These are phyloP conservation scores for Andrena bucephala DNA, from an alignment of 2,888 invertebrate genomes.

Conservation along the genomic window DNA sequence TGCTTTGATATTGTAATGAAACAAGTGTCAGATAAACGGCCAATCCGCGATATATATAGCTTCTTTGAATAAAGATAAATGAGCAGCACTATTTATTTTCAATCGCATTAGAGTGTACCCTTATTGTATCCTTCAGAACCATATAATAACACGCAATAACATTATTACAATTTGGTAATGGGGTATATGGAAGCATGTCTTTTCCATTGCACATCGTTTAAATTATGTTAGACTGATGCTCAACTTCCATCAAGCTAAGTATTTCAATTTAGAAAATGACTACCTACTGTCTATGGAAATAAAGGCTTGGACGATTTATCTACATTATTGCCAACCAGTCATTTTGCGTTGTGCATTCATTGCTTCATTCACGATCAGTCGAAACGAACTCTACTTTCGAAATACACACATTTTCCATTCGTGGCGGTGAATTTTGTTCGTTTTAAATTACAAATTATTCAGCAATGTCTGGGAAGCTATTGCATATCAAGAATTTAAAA, in stretches of 20 bases:
- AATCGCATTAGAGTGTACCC: constrained; percentile 1
- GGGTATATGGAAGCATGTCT: not conserved
- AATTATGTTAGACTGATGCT: not conserved
- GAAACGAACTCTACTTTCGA: not conserved
- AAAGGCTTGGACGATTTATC: not conserved
- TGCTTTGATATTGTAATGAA: not conserved
- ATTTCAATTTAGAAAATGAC: not conserved
- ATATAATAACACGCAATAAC: not conserved
- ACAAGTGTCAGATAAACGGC: not conserved
- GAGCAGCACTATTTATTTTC: too few relatives aligned
- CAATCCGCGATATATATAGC: too few relatives aligned
- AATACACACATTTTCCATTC: not conserved
- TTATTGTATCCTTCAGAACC: not conserved
- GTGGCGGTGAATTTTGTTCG: not conserved
- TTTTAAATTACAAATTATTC: not conserved
- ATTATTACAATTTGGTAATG: not conserved
- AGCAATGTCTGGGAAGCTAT: not conserved
- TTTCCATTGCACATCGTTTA: not conserved
- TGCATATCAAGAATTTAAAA: not conserved
- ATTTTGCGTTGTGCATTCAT: not conserved
- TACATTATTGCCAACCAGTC: not conserved
- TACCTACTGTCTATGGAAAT: not conserved
- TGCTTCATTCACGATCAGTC: not conserved
- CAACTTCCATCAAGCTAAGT: not conserved
- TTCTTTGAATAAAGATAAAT: not conserved